Conservation (phyloP, 2,888 invertebrate species). For the Acanthosepion esculentum region DNA sequence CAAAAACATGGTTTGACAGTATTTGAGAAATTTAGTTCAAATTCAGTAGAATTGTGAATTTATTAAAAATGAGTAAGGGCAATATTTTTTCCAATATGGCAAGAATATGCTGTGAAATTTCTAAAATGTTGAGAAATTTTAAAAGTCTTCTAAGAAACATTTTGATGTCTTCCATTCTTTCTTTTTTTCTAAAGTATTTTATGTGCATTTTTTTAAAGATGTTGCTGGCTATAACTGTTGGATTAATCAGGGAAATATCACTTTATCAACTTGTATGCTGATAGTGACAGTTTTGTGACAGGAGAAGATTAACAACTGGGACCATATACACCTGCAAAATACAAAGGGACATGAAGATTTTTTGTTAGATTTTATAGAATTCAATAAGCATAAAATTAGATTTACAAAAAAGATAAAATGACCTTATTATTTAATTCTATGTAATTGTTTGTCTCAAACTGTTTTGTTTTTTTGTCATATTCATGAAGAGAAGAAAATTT, state of each 20-base stretch:
- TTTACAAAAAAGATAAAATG: background rate
- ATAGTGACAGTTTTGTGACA: background rate
- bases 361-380: background rate
- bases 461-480: no score
- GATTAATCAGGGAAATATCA: background rate
- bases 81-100: no score
- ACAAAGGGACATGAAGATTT: background rate
- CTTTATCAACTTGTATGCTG: background rate
- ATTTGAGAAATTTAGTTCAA: no score
- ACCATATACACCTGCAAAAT: conserved; percentile 3
- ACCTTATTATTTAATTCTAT: background rate
- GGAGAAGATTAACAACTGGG: background rate
- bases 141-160: background rate
- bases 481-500: no score
- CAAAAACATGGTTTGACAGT: no score
- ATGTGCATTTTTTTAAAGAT: background rate
- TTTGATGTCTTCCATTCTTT: background rate
- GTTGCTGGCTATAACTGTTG: background rate
- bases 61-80: no score
- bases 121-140: background rate
- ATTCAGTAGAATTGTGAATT: no score
- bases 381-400: background rate
- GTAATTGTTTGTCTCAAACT: background rate
- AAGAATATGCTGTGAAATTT: background rate
- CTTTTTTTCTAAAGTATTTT: background rate